Base-by-base conservation (phyloP, 2,797 vertebrate species). In the Ctenopoma kingsleyae region DNA sequence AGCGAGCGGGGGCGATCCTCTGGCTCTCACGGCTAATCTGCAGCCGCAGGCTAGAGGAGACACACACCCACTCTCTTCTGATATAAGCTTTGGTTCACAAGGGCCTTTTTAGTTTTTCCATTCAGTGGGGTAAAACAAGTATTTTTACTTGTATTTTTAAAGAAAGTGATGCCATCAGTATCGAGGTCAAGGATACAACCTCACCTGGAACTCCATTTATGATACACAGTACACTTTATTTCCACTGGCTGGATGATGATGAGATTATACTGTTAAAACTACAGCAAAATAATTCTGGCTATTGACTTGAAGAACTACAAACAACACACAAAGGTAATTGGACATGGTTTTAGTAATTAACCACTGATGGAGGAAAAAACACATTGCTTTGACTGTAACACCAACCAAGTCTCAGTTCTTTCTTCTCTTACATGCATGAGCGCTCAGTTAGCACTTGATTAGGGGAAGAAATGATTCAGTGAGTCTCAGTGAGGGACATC, bases 11-110 rank as follows among this genome's bases (percentile, higher is more conserved):
- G 91, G 89, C 81, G 83, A 89, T 89, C 91, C 87, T 88, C 81
- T 83, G 85, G 90, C 91, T 90, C 88, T 91, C 80, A 67, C 56
- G 83, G 91, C 88, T 92, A 92, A 93, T 93, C 89, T 90, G 87
- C 81, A 88, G 85, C 90, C 87, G 82, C 83, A 62, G 89, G 89
- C 89, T 67, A 87, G 60, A 81, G 76, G 51, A 67, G 46, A 76
- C 48, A 44, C 69, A 71, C 78, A 58, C 72, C 55, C 30, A 67
- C 69, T 73, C 73, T 82, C 77, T 69, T 87, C 81, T 76, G 72
- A 78, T 79, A 80, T 48, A 83, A 67, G 67, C 75, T 80, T 84
- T 63, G 67, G 78, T 89, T 90, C 87, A 86, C 79, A 63, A 50
- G 74, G 89, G 85, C 76, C 69, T 85, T 84, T 88, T 87, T 85